Evolutionary conservation across 1,140 invertebrate species (phyloP), one percentile per base, ranked within the genome.

Genomic region (Trichonephila clavata): DNA sequence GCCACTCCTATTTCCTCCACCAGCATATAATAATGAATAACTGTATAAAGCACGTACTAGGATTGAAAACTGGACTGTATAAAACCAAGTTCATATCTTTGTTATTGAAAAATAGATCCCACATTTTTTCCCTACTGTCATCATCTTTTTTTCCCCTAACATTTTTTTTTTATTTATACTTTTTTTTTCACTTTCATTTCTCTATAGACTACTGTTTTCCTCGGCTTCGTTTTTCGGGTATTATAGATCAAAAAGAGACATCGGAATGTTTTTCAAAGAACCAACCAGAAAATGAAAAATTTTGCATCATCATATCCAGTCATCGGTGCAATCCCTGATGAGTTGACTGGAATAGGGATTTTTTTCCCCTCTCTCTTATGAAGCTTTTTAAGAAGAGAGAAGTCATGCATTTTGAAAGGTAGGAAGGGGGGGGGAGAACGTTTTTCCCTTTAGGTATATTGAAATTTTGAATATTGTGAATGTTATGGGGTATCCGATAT

Each of bases 231-330:
- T 77, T 77, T 77, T 77, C 71, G 32, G 71, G 27, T 18, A 20
- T 77, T 77, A 77, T 39, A 39, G 71, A 77, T 77, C 71, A 77
- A 77, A 77, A 77, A 77, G 71, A 77, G 71, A 77, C 71, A 77
- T 77, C 71, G 18, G 27, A 13, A 77, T 39, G 32, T 77, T 18
- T 16, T 39, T 39, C 71, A 77, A 77, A 77, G 71, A 39, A 77
- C 32, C 18, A 32, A 16, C 71, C 27, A 13, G 14, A 32, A 77
- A 77, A 77, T 77, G 71, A 77, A 77, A 77, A 77, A 39, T 77
- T 77, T 77, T 77, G 71, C 71, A 77, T 77, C 18, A 32, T 16
- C 32, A 16, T 77, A 77, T 77, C 5, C 32, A 77, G 71, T 39
- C 71, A 77, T 77, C 71, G 71, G 32, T 32, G 27, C 71, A 16